A percentile compares a stretch with the other conserved stretches of the same genome.
phyloP scores from a whole-genome alignment of 2,888 invertebrate species.

The Aphodius granarius region DNA sequence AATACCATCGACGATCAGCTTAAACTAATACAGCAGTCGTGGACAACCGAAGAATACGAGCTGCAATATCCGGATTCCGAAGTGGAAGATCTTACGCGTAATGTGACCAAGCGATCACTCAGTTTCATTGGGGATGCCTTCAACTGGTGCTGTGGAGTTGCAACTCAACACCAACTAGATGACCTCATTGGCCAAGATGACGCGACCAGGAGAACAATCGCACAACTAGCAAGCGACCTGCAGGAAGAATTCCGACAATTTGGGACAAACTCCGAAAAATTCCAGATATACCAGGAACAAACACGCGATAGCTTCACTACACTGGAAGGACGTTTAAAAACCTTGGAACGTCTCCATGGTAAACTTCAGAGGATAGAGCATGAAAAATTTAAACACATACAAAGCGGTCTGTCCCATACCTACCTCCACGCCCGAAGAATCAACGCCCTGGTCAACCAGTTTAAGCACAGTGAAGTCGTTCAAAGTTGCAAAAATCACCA shows the following conservation, averaged over 20 bases:
- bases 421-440: too few species aligned
- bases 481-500: too few species aligned
- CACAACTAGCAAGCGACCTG: background rate
- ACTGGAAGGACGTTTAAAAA: too few species aligned
- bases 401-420: too few species aligned
- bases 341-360: too few species aligned
- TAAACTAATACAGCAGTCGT: background rate
- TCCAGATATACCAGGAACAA: background rate
- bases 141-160: conserved; percentile 24
- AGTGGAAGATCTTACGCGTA: background rate
- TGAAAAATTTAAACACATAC: too few species aligned
- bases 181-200: conserved; percentile 6
- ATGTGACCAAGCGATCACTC: background rate
- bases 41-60: background rate
- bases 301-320: too few species aligned
- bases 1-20: background rate
- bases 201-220: background rate
- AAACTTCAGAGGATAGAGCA: too few species aligned
- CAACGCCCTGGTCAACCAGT: too few species aligned
- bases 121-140: conserved; percentile 21
- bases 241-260: conserved; percentile 2
- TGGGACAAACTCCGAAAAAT: background rate
- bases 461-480: too few species aligned
- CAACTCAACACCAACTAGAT: conserved; percentile 13
- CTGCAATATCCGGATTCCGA: background rate